Evolutionary conservation across 2,888 invertebrate genomes (phyloP), one percentile per base, ranked within the genome.

Genomic region (Tetragonula carbonaria): DNA sequence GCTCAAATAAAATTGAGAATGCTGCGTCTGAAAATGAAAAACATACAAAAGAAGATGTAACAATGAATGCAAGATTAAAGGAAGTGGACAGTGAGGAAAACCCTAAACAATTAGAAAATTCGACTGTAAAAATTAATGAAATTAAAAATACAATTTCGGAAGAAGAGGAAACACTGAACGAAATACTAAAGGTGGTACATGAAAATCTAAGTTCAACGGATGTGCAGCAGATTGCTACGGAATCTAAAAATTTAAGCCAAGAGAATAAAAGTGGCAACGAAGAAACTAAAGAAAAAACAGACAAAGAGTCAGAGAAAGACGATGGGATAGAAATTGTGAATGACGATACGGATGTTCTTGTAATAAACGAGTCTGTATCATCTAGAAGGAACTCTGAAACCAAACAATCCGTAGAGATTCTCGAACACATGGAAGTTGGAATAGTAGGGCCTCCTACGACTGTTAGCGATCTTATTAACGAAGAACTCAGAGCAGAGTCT

Each of bases 361-460:
- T 50, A 62, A 76, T 80, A 53, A 67, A 67, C 21, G 82, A 82
- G 71, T n/a, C 57, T 57, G 33, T 18, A 66, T 75, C 72, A 55
- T 50, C 71, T 66, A 82, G 67, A 71, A 83, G n/a, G n/a, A 81
- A 79, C 68, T 73, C 71, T 16, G 71, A 88, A 18, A 74, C 80
- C 3, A 82, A 85, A 23, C 77, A 80, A 5, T 71, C 55, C 45
- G 23, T 73, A 3, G 79, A 80, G 4, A 82, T 55, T 8, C 78
- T 84, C 21, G 85, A 89, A 6, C 87, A 88, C 50, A 86, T 90
- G 23, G 92, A 93, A 80, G 88, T 94, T 33, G 94, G 93, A 21
- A 94, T 94, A 38, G 94, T 92, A 0, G 94, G 93, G 14, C 92
- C 92, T n/a, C 93, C 94, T 0, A 93, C 93, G 0, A 91, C 91